Evolutionary conservation across 2,113 vertebrate species (phyloP).

Genomic region (Labrus mixtus): DNA sequence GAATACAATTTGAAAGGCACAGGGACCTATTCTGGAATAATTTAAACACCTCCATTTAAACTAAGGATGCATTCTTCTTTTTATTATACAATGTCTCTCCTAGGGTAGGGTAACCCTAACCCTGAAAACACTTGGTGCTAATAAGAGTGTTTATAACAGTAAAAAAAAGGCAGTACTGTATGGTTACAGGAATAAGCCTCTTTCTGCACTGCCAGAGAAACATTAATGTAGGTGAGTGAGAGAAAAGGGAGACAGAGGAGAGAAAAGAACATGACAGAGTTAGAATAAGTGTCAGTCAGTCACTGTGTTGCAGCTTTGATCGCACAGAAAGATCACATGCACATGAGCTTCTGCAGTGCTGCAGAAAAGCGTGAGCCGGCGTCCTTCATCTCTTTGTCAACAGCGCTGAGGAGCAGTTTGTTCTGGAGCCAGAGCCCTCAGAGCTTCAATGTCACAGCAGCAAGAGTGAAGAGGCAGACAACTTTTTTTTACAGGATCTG

Average conservation of each 20-base stretch:
- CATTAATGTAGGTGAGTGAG: too few relatives aligned
- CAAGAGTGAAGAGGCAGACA: constrained; percentile 2
- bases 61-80: too few relatives aligned
- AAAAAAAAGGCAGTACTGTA: background rate
- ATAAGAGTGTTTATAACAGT: too few relatives aligned
- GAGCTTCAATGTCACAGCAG: constrained; percentile 39
- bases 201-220: background rate
- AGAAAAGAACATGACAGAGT: background rate
- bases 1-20: too few relatives aligned
- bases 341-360: constrained; percentile 16
- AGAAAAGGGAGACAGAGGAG: background rate
- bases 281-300: background rate
- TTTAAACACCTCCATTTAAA: too few relatives aligned
- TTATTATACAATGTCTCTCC: too few relatives aligned
- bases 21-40: too few relatives aligned
- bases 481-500: background rate
- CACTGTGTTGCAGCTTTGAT: constrained; percentile 22
- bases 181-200: background rate
- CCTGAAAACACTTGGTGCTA: background rate
- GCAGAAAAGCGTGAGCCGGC: constrained; percentile 25
- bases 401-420: constrained; percentile 26
- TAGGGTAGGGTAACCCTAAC: too few relatives aligned
- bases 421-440: constrained; percentile 48
- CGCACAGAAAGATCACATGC: constrained; percentile 13
- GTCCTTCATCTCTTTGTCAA: constrained; percentile 31